A percentile compares a stretch with the other conserved stretches of the same genome.
phyloP scores from a whole-genome alignment of 2,888 invertebrate species.

The Tipula helvola region DNA sequence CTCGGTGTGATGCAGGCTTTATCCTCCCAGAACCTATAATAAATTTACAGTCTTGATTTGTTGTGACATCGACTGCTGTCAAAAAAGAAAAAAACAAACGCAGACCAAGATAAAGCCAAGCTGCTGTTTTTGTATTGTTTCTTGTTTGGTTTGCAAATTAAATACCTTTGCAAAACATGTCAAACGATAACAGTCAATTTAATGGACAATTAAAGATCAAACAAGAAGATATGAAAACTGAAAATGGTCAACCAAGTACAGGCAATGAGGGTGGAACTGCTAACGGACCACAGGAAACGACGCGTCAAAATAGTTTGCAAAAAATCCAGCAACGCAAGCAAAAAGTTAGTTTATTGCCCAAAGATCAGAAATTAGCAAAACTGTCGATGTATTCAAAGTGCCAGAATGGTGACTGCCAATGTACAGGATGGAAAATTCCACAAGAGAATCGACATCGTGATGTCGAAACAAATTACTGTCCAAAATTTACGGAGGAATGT shows the following conservation, averaged over 20 bases:
- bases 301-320: conserved; percentile 66
- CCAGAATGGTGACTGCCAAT: conserved; percentile 54
- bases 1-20: too few species aligned
- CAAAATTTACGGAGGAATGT: conserved; percentile 69
- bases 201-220: neutral
- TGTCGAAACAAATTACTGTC: conserved; percentile 42
- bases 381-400: conserved; percentile 35
- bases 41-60: too few species aligned
- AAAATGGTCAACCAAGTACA: neutral
- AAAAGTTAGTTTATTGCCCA: conserved; percentile 32
- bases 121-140: too few species aligned
- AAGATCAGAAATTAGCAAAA: conserved; percentile 32
- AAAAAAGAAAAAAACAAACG: too few species aligned
- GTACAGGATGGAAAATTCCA: conserved; percentile 86
- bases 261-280: neutral
- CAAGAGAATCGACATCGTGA: conserved; percentile 47
- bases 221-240: neutral
- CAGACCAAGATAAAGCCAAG: neutral
- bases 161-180: neutral
- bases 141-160: neutral
- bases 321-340: conserved; percentile 71
- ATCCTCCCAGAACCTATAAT: too few species aligned
- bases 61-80: too few species aligned
- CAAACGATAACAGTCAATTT: neutral
- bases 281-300: conserved; percentile 21